Base-by-base conservation (phyloP, 2,888 invertebrate genomes). In the Uropetala carovei region DNA sequence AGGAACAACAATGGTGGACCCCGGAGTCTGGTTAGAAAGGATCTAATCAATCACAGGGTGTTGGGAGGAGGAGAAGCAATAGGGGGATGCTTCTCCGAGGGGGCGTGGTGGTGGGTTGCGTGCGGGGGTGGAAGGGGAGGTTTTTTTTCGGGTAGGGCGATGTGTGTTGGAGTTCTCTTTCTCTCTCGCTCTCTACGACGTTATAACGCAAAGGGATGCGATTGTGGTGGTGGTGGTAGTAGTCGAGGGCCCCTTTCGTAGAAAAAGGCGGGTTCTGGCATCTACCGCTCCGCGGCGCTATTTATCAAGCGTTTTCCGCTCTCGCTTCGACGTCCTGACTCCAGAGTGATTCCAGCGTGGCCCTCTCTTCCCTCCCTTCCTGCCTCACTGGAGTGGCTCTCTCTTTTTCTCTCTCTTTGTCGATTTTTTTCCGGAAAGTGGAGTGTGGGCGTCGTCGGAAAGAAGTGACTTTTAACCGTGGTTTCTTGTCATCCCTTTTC, bases 1-100 rank as follows among this genome's bases (percentile, higher is more conserved):
- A n/a, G 89, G 89, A 89, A 89, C 89, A 89, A 89, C 89, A 89
- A 89, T 89, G 89, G 89, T 89, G 89, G 89, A 89, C 89, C 89
- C 64, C 30, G 64, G 89, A 89, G 89, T 43, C 89, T 89, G 89
- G 60, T 64, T 89, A 68, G 89, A 89, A 89, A 89, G 89, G 89
- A 89, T 68, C 60, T 89, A 89, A 89, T 89, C 89, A 89, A 89
- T 89, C 89, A 89, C 89, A 64, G 18, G 68, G 64, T 43, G 56
- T 13, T 43, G 57, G 83, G 56, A 18, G 56, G 64, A 18, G 16
- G 64, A 16, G 83, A 27, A 75, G 75, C 75, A 75, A 75, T 75
- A 75, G 89, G 64, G 43, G 75, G 86, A n/a, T 30, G 43, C 13
- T 10, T 18, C 18, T 60, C 30, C 30, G 60, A 60, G 30, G 60